These are phyloP conservation scores for Chascanopsetta lugubris DNA, from an alignment of 2,113 vertebrate species.

Conservation along the genomic window DNA sequence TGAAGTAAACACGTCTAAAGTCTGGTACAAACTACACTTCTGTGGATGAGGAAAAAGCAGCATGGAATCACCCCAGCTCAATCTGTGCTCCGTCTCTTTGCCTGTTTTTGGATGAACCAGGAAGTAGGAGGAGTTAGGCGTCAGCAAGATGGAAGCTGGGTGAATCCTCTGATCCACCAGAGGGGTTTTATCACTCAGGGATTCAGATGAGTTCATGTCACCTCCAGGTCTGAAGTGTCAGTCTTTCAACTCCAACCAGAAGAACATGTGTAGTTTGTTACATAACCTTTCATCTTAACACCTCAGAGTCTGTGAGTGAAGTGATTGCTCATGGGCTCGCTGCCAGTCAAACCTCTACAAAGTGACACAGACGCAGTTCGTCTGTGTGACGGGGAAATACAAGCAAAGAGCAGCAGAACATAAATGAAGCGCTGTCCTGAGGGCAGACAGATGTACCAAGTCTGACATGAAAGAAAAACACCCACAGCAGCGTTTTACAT, in stretches of 20 bases:
- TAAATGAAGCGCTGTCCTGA: not conserved
- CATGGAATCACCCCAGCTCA: too few species aligned
- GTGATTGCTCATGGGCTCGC: not conserved
- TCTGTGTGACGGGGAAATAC: not conserved
- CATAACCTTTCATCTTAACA: not conserved
- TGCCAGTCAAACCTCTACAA: not conserved
- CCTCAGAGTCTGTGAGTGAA: not conserved
- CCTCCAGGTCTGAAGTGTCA: conserved; percentile 5
- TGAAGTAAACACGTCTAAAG: too few species aligned
- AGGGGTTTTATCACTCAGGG: conserved; percentile 22
- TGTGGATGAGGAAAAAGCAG: too few species aligned
- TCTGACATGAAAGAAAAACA: conserved; percentile 12
- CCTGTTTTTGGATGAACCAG: too few species aligned
- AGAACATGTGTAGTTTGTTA: not conserved
- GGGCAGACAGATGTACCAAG: not conserved
- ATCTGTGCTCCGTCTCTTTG: too few species aligned
- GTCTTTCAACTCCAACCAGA: not conserved
- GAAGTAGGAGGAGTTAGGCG: too few species aligned
- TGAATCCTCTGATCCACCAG: conserved; percentile 34
- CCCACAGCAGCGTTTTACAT: not conserved
- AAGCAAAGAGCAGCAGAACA: not conserved
- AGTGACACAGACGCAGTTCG: not conserved
- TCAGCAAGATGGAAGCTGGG: too few species aligned
- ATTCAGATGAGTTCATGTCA: conserved; percentile 20
- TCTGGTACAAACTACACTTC: too few species aligned